These are phyloP conservation scores for Pimpla rufipes DNA, from an alignment of 2,888 invertebrate genomes.

Conservation along the genomic window DNA sequence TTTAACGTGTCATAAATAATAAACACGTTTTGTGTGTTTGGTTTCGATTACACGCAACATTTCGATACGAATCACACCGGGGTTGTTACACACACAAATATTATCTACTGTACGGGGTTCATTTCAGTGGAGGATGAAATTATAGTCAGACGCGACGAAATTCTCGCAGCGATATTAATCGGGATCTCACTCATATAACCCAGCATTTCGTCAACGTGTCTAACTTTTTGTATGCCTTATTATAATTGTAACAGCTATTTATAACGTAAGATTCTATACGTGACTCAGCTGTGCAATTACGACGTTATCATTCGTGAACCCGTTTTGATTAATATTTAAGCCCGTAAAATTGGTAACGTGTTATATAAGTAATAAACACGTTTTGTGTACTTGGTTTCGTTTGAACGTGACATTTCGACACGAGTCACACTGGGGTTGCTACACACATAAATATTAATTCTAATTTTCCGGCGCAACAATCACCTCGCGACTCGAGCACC, in stretches of 20 bases:
- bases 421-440: background rate
- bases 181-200: too few relatives aligned
- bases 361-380: background rate
- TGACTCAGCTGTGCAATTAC: background rate
- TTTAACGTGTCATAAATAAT: background rate
- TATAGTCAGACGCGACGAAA: too few relatives aligned
- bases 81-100: background rate
- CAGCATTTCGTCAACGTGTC: too few relatives aligned
- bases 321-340: background rate
- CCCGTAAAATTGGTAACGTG: background rate
- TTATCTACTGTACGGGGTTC: too few relatives aligned
- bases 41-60: too few relatives aligned
- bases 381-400: background rate
- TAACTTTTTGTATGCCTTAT: too few relatives aligned
- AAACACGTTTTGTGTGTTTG: background rate
- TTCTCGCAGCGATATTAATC: too few relatives aligned
- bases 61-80: background rate
- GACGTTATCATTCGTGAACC: background rate
- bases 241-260: too few relatives aligned
- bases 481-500: background rate
- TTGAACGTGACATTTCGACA: background rate
- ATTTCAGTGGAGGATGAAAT: too few relatives aligned
- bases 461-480: background rate
- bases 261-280: too few relatives aligned
- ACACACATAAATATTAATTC: slow-evolving; percentile 10